phyloP scores from a whole-genome alignment of 2,113 vertebrate genomes.

The Otis tarda region DNA sequence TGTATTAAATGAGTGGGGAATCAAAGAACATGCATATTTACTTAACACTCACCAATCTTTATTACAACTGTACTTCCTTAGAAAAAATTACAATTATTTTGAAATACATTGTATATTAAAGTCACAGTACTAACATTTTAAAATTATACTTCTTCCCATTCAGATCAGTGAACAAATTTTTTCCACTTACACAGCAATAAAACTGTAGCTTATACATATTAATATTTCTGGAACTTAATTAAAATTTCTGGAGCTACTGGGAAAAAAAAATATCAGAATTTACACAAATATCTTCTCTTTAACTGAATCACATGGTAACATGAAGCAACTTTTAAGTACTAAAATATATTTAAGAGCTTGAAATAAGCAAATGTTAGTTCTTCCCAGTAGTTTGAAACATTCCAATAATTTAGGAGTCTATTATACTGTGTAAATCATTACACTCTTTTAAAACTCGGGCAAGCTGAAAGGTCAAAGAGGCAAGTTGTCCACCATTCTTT shows the following conservation, averaged over 20 bases:
- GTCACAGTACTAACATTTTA: background rate
- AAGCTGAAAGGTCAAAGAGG: background rate
- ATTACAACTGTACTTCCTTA: background rate
- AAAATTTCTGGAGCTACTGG: background rate
- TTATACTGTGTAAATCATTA: background rate
- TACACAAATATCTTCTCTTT: background rate
- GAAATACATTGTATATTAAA: background rate
- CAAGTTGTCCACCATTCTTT: background rate
- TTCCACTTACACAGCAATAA: background rate
- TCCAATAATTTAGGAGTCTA: background rate
- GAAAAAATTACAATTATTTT: background rate
- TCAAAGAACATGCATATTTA: background rate
- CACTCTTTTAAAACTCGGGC: background rate
- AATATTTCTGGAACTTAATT: background rate
- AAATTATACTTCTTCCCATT: background rate
- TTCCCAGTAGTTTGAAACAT: background rate
- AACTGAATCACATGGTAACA: background rate
- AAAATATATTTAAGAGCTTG: background rate
- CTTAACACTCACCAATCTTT: background rate
- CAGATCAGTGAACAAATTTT: background rate
- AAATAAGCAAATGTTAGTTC: background rate
- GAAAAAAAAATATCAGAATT: background rate
- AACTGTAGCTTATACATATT: background rate
- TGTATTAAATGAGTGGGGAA: background rate
- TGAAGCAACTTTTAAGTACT: background rate